Evolutionary conservation across 2,797 vertebrate genomes (phyloP).

Genomic region (Picus viridis): DNA sequence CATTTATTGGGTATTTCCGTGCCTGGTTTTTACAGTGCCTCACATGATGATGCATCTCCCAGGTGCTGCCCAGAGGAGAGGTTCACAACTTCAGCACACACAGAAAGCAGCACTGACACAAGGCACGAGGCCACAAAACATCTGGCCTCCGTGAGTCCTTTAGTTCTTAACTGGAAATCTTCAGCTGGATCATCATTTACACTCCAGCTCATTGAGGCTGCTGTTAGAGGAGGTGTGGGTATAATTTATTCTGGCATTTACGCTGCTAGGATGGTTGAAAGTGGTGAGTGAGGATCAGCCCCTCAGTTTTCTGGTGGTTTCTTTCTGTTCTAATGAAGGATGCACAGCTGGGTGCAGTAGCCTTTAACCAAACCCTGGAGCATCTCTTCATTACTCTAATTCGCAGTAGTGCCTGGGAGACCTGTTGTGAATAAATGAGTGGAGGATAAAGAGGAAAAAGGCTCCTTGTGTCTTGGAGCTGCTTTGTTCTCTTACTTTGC

Average conservation of each 20-base stretch:
- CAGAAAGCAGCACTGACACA: no score
- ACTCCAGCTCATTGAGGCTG: not conserved
- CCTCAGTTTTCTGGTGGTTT: not conserved
- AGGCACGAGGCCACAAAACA: not conserved
- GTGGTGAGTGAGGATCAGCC: slow-evolving; percentile 1
- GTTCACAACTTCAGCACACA: not conserved
- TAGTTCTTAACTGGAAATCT: not conserved
- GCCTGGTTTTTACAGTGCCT: not conserved
- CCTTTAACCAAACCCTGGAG: slow-evolving; percentile 34
- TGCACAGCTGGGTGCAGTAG: slow-evolving; percentile 25
- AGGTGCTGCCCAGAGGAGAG: not conserved
- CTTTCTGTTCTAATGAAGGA: slow-evolving; percentile 6
- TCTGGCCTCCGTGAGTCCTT: not conserved
- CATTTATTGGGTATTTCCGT: not conserved
- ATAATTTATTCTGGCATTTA: not conserved
- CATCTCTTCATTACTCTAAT: slow-evolving; percentile 18
- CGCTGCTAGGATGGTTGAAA: not conserved
- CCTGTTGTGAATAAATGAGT: not conserved
- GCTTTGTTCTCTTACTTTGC: slow-evolving; percentile 27
- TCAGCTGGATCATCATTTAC: not conserved
- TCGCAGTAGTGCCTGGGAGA: not conserved
- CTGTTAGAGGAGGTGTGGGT: not conserved
- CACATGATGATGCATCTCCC: fast-evolving
- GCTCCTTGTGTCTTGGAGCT: not conserved
- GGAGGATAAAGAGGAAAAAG: not conserved